These are phyloP conservation scores for Caenorhabditis brenneri DNA, from an alignment of 1,140 invertebrate genomes.

Conservation along the genomic window DNA sequence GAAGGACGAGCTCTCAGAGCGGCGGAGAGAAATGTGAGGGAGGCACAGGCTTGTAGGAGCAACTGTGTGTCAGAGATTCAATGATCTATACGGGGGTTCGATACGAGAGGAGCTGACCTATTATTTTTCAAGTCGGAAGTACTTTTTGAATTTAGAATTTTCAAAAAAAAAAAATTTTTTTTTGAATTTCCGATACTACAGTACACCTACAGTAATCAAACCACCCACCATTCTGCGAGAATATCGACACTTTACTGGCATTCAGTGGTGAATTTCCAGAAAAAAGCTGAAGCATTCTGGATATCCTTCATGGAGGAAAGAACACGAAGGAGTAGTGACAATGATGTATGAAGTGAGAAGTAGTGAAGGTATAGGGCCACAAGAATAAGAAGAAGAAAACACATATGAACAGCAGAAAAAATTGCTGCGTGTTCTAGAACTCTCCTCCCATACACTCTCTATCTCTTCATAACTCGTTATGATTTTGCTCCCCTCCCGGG, in stretches of 20 bases:
- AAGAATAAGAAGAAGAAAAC: background rate
- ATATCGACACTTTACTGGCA: constrained; percentile 8
- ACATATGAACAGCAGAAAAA: background rate
- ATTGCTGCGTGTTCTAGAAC: constrained; percentile 20
- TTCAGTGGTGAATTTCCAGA: constrained; percentile 1
- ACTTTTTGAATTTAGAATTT: too few relatives aligned
- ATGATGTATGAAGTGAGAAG: constrained; percentile 39
- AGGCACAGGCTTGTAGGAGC: too few relatives aligned
- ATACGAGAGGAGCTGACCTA: background rate
- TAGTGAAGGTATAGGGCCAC: background rate
- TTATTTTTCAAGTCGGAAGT: too few relatives aligned
- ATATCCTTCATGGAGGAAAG: too few relatives aligned
- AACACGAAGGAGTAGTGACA: background rate
- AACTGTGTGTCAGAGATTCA: too few relatives aligned
- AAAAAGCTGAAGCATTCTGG: background rate
- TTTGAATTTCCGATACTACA: too few relatives aligned
- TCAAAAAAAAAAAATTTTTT: too few relatives aligned
- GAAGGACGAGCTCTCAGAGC: background rate
- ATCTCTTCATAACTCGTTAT: constrained; percentile 5
- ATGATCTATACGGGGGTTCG: constrained; percentile 31
- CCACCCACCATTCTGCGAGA: background rate
- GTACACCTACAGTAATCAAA: background rate
- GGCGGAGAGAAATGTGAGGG: background rate
- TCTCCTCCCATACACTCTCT: background rate
- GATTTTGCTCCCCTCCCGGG: background rate